These are phyloP conservation scores for Hesperia comma DNA, from an alignment of 2,888 invertebrate genomes.

Conservation along the genomic window DNA sequence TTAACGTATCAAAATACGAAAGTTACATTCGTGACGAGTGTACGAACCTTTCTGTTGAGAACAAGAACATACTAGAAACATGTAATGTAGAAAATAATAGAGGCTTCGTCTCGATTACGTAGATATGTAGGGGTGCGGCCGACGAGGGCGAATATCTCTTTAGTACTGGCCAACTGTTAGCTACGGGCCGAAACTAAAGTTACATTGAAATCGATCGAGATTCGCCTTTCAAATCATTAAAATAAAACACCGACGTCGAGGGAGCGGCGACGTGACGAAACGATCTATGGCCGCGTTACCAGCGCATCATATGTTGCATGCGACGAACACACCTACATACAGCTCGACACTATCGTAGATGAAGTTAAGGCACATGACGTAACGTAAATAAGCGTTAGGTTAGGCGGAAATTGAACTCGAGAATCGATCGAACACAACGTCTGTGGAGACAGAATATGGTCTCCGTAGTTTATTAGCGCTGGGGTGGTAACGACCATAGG, in stretches of 20 bases:
- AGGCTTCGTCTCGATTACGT: conserved; percentile 1
- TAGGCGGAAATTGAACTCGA: conserved; percentile 8
- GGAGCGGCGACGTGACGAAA: neutral
- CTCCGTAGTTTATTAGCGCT: too few relatives aligned
- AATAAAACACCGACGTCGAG: too few relatives aligned
- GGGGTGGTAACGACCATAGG: too few relatives aligned
- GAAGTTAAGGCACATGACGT: conserved; percentile 7
- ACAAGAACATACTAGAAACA: neutral
- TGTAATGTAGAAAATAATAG: conserved; percentile 15
- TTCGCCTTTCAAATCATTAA: neutral
- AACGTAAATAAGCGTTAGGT: neutral
- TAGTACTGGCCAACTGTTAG: conserved; percentile 33
- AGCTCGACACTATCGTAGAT: neutral
- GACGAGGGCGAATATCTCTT: conserved; percentile 34
- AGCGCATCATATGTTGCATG: neutral
- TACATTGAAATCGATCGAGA: neutral
- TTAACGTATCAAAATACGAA: conserved; percentile 31
- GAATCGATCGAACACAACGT: neutral
- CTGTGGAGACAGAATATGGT: too few relatives aligned
- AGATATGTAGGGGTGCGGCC: conserved; percentile 32
- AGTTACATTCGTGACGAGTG: conserved; percentile 4
- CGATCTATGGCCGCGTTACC: neutral
- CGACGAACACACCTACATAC: neutral
- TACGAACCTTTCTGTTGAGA: neutral
- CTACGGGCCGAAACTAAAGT: conserved; percentile 27